Evolutionary conservation across 2,888 invertebrate genomes (phyloP).

Genomic region (Lasius fuliginosus): DNA sequence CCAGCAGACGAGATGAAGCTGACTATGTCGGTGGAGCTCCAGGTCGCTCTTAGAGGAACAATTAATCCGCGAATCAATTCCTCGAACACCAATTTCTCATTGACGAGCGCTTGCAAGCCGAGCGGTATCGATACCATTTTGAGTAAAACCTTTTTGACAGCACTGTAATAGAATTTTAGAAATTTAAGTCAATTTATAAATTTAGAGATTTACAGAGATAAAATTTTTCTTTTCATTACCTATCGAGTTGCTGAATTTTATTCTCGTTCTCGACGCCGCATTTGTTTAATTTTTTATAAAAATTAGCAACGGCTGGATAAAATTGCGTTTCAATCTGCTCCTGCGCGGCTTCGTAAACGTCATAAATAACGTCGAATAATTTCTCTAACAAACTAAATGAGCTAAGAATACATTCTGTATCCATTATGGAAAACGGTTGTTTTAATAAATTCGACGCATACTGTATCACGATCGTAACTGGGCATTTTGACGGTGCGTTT

Average conservation of each 20-base stretch:
- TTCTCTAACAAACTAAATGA: conserved; percentile 80
- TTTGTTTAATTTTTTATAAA: conserved; percentile 83
- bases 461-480: conserved; percentile 75
- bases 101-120: conserved; percentile 79
- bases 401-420: conserved; percentile 78
- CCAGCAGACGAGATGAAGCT: conserved; percentile 81
- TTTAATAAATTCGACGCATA: conserved; percentile 79
- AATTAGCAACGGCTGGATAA: conserved; percentile 80
- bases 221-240: conserved; percentile 71
- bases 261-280: conserved; percentile 83
- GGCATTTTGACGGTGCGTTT: conserved; percentile 71
- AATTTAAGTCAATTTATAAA: not conserved
- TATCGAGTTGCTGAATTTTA: conserved; percentile 82
- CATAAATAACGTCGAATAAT: conserved; percentile 76
- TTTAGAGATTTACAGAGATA: not conserved
- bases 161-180: conserved; percentile 68
- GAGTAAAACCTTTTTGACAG: conserved; percentile 80
- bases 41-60: conserved; percentile 81
- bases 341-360: conserved; percentile 77
- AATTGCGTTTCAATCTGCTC: conserved; percentile 76
- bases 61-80: conserved; percentile 83
- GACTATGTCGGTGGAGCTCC: conserved; percentile 81
- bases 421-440: conserved; percentile 84
- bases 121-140: conserved; percentile 81
- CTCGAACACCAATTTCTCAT: conserved; percentile 79